Percentiles rank a stretch among this genome's conserved stretches.
These are phyloP conservation scores for Lasiurus cinereus DNA, from an alignment of 2,113 vertebrate genomes.

Conservation along the genomic window DNA sequence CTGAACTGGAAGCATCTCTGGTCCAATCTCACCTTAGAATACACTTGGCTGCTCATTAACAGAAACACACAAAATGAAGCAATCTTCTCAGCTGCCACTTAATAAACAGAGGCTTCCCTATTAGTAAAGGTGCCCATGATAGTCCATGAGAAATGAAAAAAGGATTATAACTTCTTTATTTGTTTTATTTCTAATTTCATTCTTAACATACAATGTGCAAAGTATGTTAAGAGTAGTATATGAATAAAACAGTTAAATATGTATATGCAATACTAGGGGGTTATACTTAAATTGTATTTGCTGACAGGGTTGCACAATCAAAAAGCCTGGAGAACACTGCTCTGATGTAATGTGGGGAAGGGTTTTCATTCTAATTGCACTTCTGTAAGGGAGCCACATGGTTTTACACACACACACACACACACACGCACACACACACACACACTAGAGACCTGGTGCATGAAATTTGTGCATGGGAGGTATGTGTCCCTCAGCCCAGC, in stretches of 20 bases:
- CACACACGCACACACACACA: too few species aligned
- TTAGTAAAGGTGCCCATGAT: neutral
- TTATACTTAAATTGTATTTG: neutral
- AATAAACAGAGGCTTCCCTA: neutral
- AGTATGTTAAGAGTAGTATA: neutral
- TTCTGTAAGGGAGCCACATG: neutral
- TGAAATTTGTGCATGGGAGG: too few species aligned
- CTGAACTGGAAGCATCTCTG: neutral
- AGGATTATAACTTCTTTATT: neutral
- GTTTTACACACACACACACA: too few species aligned
- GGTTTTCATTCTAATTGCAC: neutral
- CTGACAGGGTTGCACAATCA: neutral
- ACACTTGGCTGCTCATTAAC: conserved; percentile 1
- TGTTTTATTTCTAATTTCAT: conserved; percentile 24
- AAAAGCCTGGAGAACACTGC: neutral
- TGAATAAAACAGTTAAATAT: neutral
- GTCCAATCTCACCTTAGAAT: neutral
- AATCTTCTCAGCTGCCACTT: conserved; percentile 23
- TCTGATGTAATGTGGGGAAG: neutral
- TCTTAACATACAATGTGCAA: conserved; percentile 14
- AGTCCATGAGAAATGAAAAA: neutral
- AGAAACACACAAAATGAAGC: conserved; percentile 47
- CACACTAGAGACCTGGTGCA: too few species aligned
- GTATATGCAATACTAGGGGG: neutral
- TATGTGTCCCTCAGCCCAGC: too few species aligned